phyloP scores from a whole-genome alignment of 2,888 invertebrate species.

The Plagodis pulveraria region DNA sequence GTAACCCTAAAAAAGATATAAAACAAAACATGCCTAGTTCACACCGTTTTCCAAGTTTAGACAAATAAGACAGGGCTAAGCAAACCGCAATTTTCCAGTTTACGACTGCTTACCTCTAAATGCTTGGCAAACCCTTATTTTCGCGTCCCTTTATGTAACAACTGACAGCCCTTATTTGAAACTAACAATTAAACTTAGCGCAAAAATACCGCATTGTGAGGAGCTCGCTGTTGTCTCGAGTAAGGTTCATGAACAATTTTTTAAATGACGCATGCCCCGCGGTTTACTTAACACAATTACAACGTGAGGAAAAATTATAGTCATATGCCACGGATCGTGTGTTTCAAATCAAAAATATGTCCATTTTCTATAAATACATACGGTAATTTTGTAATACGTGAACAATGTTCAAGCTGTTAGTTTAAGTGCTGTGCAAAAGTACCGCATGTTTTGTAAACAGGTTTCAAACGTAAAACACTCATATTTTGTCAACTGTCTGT shows the following conservation, averaged over 20 bases:
- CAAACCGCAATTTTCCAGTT: conserved; percentile 16
- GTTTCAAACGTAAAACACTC: too few relatives aligned
- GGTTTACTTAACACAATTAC: too few relatives aligned
- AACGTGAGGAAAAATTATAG: too few relatives aligned
- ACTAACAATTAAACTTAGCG: conserved; percentile 21
- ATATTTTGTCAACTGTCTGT: too few relatives aligned
- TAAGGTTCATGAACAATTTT: not conserved
- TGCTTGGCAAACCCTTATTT: conserved; percentile 19
- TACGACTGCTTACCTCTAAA: conserved; percentile 9
- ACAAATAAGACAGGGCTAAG: conserved; percentile 13
- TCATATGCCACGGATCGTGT: too few relatives aligned
- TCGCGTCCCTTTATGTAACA: conserved; percentile 18
- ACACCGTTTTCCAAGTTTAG: conserved; percentile 6
- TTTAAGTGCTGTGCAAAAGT: too few relatives aligned
- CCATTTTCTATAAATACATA: too few relatives aligned
- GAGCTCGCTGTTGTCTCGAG: not conserved
- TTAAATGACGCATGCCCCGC: too few relatives aligned
- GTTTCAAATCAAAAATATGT: too few relatives aligned
- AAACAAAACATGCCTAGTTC: not conserved
- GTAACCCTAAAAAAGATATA: not conserved
- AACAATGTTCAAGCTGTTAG: too few relatives aligned
- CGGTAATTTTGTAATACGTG: too few relatives aligned
- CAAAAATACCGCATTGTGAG: conserved; percentile 15
- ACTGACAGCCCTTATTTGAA: conserved; percentile 20
- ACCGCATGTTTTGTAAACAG: too few relatives aligned